These are phyloP conservation scores for Cinara cedri DNA, from an alignment of 2,888 invertebrate genomes.

Conservation along the genomic window DNA sequence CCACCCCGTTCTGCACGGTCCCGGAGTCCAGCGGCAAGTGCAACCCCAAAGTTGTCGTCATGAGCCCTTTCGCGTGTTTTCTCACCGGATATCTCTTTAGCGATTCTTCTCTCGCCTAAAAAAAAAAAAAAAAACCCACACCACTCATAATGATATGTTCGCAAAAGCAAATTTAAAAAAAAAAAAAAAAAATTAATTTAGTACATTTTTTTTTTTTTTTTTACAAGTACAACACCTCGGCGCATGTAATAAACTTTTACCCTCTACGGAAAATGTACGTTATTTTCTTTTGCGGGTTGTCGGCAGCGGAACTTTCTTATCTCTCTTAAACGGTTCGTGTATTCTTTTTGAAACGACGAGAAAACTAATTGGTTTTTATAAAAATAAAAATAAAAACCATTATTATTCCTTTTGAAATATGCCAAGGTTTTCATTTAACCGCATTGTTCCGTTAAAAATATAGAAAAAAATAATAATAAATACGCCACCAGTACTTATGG, in stretches of 20 bases:
- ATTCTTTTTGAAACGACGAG: not conserved
- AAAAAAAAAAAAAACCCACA: constrained; percentile 61
- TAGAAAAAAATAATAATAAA: no score
- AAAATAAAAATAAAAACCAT: not conserved
- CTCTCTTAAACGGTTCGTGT: not conserved
- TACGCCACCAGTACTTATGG: no score
- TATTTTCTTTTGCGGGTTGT: not conserved
- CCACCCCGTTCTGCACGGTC: constrained; percentile 47
- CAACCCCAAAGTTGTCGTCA: constrained; percentile 68
- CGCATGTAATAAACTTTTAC: not conserved
- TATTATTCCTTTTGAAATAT: not conserved
- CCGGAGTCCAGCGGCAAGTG: constrained; percentile 58
- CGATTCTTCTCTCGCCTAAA: constrained; percentile 59
- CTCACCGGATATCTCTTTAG: constrained; percentile 66
- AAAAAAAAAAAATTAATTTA: no score
- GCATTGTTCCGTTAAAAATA: not conserved
- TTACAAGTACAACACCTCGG: not conserved
- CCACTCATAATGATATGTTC: no score
- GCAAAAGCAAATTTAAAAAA: no score
- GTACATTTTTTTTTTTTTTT: no score
- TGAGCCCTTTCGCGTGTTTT: constrained; percentile 68
- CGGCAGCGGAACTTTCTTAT: not conserved
- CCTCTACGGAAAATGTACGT: not conserved
- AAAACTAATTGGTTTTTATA: constrained; percentile 13
- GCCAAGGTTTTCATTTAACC: not conserved